Base-by-base conservation (phyloP, 2,888 invertebrate genomes). In the Catocala fraxini region DNA sequence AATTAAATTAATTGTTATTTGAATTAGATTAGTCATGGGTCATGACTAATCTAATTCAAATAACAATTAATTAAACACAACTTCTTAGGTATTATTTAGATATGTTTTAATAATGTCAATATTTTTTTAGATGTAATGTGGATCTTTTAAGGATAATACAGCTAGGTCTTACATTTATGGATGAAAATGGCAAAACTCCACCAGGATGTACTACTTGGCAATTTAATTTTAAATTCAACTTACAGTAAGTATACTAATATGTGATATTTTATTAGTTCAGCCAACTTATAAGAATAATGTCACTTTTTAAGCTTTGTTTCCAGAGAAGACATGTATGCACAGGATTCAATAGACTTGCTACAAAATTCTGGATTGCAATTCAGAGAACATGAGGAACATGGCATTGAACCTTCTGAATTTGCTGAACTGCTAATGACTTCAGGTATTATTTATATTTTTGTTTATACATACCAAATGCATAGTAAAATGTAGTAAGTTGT, bases 271-370 rank as follows among this genome's bases (percentile, higher is more conserved):
- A 35, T 45, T 41, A 35, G 45, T 53, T 52, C 25, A 49, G 6
- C 45, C 49, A 58, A 58, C 48, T 56, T 46, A 59, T 59, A 51
- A 63, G 63, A 59, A 45, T 60, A 59, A 62, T 59, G 35, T 56
- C 56, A 68, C 49, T 53, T 39, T 68, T 62, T 61, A 60, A 54
- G 61, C 54, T 58, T 59, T 65, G 65, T 69, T 60, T 62, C 87
- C 79, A 99, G 98, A 78, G 99, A 99, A 94, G 99, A 99, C 88
- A 99, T 99, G 99, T 99, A 99, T 92, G 99, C 99, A 49, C 99
- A 99, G 92, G 99, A 99, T 91, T 99, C 99, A 68, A 99, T 99
- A 87, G 99, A 99, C 90, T 95, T 99, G 85, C 95, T 99, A 59
- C 98, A 98, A 87, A 99, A 99, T 91, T 99, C 99, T 59, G 99